Percentiles rank a stretch among this genome's conserved stretches.
These are phyloP conservation scores for Acrocephalus kingi DNA, from an alignment of 2,113 vertebrate genomes.

Conservation along the genomic window DNA sequence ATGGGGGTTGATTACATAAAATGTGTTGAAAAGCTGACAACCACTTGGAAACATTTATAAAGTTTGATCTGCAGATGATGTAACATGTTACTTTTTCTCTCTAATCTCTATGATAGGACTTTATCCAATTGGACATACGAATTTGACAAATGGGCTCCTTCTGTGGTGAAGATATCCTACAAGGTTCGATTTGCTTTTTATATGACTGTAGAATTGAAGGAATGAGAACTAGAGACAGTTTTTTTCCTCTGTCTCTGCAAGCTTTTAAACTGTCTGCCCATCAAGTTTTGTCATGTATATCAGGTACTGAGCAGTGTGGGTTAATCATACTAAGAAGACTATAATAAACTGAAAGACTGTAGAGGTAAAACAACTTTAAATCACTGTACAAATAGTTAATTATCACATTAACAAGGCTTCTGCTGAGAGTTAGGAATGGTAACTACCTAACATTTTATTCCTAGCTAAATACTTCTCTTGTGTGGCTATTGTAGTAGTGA, in stretches of 20 bases:
- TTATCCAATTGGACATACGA: constrained; percentile 97
- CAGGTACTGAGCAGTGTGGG: constrained; percentile 22
- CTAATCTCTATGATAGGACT: constrained; percentile 77
- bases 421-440: constrained; percentile 39
- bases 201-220: not conserved
- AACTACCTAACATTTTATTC: not conserved
- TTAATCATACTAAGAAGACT: constrained; percentile 50
- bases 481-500: not conserved
- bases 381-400: not conserved
- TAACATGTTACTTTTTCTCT: not conserved
- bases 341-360: constrained; percentile 26
- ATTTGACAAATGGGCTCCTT: constrained; percentile 97
- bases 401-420: constrained; percentile 49
- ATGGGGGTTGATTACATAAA: not conserved
- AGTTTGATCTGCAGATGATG: not conserved
- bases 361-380: not conserved
- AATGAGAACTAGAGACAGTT: not conserved
- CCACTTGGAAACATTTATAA: not conserved
- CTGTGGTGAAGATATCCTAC: constrained; percentile 96
- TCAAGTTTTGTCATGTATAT: constrained; percentile 58
- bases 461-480: not conserved
- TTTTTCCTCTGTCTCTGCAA: constrained; percentile 6
- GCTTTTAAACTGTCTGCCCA: constrained; percentile 13
- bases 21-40: not conserved
- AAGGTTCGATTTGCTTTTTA: constrained; percentile 82